These are phyloP conservation scores for Chionoecetes opilio DNA, from an alignment of 1,140 invertebrate species.

Conservation along the genomic window DNA sequence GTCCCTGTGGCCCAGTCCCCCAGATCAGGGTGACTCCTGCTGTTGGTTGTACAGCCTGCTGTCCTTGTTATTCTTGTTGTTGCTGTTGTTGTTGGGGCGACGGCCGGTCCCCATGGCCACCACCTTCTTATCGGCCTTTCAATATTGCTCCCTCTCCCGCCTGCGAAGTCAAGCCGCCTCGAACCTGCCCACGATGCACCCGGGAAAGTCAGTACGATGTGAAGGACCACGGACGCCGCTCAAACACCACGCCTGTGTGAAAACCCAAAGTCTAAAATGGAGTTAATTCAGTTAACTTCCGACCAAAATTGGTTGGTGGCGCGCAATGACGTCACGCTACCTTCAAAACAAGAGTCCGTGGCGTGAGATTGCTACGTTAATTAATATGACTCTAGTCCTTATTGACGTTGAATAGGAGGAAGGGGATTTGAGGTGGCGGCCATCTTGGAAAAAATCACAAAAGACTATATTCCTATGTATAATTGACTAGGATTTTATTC, in stretches of 20 bases:
- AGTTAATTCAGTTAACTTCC: no score
- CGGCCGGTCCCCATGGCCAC: neutral
- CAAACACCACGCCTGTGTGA: neutral
- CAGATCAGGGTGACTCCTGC: conserved; percentile 1
- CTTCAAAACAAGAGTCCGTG: no score
- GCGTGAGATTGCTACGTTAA: no score
- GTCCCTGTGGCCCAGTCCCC: neutral
- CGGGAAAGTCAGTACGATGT: neutral
- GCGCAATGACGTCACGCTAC: no score
- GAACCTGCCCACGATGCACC: neutral
- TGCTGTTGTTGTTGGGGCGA: conserved; percentile 1
- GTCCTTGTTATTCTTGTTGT: neutral
- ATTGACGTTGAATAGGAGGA: no score
- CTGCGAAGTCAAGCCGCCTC: neutral
- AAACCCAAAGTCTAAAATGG: no score
- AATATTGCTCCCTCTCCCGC: neutral
- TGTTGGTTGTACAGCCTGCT: neutral
- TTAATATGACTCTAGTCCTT: no score
- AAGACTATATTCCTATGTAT: no score
- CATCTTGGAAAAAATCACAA: no score
- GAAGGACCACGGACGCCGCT: neutral
- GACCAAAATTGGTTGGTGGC: no score
- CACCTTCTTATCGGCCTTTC: neutral
- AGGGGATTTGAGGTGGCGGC: no score
- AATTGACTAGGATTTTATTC: no score